Base-by-base conservation (phyloP, 2,113 vertebrate species). In the Girardinichthys multiradiatus region DNA sequence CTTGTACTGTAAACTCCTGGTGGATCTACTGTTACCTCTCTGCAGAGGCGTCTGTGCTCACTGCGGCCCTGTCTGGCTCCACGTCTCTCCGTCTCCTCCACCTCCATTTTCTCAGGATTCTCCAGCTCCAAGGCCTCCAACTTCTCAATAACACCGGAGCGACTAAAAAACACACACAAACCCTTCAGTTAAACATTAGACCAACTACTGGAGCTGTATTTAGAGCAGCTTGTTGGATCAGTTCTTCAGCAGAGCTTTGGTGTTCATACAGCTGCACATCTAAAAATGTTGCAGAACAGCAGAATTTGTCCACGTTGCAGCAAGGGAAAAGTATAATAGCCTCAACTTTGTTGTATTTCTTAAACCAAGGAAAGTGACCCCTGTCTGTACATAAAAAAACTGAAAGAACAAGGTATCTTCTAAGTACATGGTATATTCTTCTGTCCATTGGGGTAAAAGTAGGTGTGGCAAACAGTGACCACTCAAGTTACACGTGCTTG, bases 71-170 rank as follows among this genome's bases (percentile, higher is more conserved):
- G 93, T 71, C 95, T 84, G 57, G 59, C 85, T 63, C 86, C 83
- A 7, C 85, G 68, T 24, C 69, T 87, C 28, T 61, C 83, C 0
- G 82, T 68, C 84, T 94, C 91, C 26, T 95, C 94, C 76, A 94
- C 92, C 77, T 95, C 94, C 95, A 95, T 95, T 80, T 88, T 91
- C 85, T 94, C 95, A 0, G 73, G 87, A 57, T 95, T 92, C 90
- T 95, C 95, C 86, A 95, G 86, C 82, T 95, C 95, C 86, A 95
- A 76, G 24, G 95, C 95, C 88, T 95, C 94, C 80, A 95, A 58
- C 91, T 95, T 95, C 90, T 95, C 95, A 33, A 95, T 95, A 37
- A 95, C 95, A 68, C 94, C 94, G 17, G 91, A 93, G 59, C 95
- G 94, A 76, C 94, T 94, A 75, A 11, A 79, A 75, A 76, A 81